Evolutionary conservation across 2,797 vertebrate species (phyloP).

Genomic region (Galago senegalensis): DNA sequence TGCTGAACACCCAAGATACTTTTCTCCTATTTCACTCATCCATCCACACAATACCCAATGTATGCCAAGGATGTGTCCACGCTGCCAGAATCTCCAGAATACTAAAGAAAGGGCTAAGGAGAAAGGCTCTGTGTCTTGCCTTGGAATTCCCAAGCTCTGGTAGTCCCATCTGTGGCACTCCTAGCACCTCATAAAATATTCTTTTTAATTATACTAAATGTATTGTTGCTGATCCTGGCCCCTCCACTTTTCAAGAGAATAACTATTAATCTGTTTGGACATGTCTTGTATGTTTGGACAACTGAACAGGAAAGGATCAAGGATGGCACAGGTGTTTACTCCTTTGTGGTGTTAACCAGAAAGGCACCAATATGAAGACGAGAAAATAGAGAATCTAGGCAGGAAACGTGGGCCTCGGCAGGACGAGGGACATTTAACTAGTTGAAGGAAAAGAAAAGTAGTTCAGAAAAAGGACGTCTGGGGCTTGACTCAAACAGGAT

Average conservation of each 20-base stretch:
- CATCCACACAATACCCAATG: background rate
- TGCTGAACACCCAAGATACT: background rate
- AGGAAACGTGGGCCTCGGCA: background rate
- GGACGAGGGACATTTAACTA: background rate
- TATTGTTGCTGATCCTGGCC: background rate
- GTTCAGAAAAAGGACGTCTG: background rate
- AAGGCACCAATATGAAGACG: background rate
- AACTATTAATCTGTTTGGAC: background rate
- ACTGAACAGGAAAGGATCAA: background rate
- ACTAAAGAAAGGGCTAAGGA: background rate
- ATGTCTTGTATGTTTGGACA: background rate
- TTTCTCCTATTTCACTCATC: background rate
- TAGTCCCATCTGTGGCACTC: background rate
- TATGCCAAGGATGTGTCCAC: background rate
- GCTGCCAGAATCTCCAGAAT: background rate
- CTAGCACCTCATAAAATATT: background rate
- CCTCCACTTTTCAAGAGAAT: background rate
- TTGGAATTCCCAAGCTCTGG: background rate
- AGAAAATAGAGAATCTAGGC: background rate
- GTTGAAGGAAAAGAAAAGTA: background rate
- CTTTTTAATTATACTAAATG: background rate
- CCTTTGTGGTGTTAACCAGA: constrained; percentile 13
- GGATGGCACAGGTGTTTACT: background rate
- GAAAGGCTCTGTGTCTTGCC: background rate
- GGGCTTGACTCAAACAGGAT: background rate